These are phyloP conservation scores for Drymodes brunneopygia DNA, from an alignment of 2,113 vertebrate species.

Conservation along the genomic window DNA sequence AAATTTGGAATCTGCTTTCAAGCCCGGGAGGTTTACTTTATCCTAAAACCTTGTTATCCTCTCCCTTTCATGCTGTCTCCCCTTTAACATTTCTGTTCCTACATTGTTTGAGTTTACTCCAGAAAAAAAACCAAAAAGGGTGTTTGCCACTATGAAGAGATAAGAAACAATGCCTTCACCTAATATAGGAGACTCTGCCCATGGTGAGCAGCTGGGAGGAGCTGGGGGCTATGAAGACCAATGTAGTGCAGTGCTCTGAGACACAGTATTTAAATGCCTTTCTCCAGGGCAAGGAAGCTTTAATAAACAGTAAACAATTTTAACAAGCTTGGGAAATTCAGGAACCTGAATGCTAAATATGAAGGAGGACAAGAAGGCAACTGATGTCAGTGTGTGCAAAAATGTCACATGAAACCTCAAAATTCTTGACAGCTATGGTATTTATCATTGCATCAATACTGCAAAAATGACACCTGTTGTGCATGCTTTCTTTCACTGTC, in stretches of 20 bases:
- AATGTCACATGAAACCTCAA: not conserved
- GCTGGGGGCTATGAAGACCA: not conserved
- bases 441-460: not conserved
- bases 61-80: too few species aligned
- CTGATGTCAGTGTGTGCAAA: not conserved
- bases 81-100: not conserved
- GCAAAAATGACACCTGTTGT: not conserved
- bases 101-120: not conserved
- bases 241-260: not conserved
- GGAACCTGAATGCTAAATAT: not conserved
- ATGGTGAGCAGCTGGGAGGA: not conserved
- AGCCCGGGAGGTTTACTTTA: not conserved
- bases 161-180: not conserved
- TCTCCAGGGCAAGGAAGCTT: not conserved
- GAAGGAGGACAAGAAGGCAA: not conserved
- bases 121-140: not conserved
- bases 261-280: not conserved
- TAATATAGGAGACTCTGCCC: not conserved
- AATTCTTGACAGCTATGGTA: not conserved
- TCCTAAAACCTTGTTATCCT: rapidly evolving
- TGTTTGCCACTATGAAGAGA: not conserved
- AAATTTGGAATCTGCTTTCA: not conserved
- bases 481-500: not conserved
- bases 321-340: not conserved
- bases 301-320: not conserved